phyloP scores from a whole-genome alignment of 2,888 invertebrate genomes.

The Empis stercorea region DNA sequence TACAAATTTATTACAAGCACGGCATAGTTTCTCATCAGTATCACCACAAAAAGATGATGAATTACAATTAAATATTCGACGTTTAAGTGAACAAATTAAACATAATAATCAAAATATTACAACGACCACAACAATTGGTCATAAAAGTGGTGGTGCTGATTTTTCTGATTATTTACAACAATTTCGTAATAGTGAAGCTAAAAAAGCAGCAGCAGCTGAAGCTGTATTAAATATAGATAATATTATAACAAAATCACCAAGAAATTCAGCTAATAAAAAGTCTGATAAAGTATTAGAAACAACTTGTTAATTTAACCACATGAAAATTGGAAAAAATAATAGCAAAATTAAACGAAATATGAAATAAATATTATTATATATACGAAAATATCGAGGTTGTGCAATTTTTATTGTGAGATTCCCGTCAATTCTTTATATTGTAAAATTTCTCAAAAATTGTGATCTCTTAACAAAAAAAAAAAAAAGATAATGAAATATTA shows the following conservation, averaged over 20 bases:
- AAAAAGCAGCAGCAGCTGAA: constrained; percentile 14
- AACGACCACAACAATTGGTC: constrained; percentile 16
- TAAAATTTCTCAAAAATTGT: too few species aligned
- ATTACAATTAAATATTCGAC: constrained; percentile 30
- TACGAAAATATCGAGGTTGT: too few species aligned
- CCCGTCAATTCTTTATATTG: too few species aligned
- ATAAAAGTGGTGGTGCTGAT: constrained; percentile 16
- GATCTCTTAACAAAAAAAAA: too few species aligned
- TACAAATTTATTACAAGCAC: constrained; percentile 24
- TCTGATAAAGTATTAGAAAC: neutral
- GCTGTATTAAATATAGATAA: neutral
- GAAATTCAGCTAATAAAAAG: neutral
- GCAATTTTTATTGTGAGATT: too few species aligned
- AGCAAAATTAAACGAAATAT: too few species aligned
- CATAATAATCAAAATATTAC: constrained; percentile 14
- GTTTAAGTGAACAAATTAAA: constrained; percentile 30
- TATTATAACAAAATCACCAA: neutral
- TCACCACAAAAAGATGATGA: constrained; percentile 25
- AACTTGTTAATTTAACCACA: neutral
- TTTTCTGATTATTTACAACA: constrained; percentile 22
- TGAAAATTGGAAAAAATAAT: too few species aligned
- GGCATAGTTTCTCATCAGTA: constrained; percentile 32
- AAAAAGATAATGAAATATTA: too few species aligned
- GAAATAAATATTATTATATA: too few species aligned
- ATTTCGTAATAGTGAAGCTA: constrained; percentile 20